Conservation (phyloP, 2,113 vertebrate genomes). For the Vulpes lagopus region DNA sequence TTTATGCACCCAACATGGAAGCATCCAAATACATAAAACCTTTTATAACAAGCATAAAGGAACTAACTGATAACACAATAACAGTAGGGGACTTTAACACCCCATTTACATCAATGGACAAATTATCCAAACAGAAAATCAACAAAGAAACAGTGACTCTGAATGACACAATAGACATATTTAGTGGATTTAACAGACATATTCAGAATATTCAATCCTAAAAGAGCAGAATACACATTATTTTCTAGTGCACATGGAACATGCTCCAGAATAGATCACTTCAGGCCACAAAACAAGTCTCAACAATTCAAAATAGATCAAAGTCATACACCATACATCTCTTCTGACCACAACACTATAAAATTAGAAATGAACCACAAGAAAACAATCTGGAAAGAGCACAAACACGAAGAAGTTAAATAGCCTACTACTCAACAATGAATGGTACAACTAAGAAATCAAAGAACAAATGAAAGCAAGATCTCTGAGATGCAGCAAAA, state of each 20-base stretch:
- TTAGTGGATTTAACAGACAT: not conserved
- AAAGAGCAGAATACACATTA: not conserved
- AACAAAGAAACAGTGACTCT: not conserved
- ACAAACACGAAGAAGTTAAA: not conserved
- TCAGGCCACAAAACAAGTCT: not conserved
- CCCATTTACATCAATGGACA: not conserved
- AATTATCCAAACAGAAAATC: not conserved
- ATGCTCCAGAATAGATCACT: not conserved
- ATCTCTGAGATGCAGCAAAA: not conserved
- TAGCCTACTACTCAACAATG: not conserved
- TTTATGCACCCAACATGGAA: not conserved
- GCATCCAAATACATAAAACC: not conserved
- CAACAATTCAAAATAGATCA: not conserved
- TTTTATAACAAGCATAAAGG: not conserved
- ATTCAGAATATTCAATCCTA: not conserved
- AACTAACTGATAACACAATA: not conserved
- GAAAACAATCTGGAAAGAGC: not conserved
- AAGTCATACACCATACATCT: not conserved
- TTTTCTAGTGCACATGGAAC: not conserved
- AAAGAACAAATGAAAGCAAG: not conserved
- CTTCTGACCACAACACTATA: not conserved
- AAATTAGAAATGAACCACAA: not conserved
- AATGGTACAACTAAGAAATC: not conserved
- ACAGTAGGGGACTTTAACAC: not conserved
- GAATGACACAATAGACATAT: not conserved